These are phyloP conservation scores for Dicycla oo DNA, from an alignment of 2,888 invertebrate genomes.

Conservation along the genomic window DNA sequence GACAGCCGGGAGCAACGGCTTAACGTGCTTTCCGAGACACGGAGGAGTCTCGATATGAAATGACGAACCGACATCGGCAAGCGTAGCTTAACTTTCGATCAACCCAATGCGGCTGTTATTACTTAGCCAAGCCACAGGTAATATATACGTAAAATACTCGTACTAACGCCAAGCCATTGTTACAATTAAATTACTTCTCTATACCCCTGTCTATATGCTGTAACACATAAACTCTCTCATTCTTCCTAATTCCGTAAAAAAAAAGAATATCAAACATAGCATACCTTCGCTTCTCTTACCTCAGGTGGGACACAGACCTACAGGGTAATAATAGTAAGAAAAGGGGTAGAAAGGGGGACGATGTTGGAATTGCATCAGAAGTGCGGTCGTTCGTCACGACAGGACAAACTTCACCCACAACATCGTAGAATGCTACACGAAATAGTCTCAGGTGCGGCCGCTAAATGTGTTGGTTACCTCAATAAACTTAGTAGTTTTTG, in stretches of 20 bases:
- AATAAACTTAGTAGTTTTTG: not conserved
- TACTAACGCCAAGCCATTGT: too few relatives aligned
- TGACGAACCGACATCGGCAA: too few relatives aligned
- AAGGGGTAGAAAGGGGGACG: slow-evolving; percentile 7
- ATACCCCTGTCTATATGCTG: too few relatives aligned
- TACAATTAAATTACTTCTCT: too few relatives aligned
- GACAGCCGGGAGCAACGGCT: too few relatives aligned
- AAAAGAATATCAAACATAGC: not conserved
- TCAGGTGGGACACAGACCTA: not conserved
- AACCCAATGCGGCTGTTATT: too few relatives aligned
- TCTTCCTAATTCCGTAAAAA: not conserved
- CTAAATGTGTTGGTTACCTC: slow-evolving; percentile 10
- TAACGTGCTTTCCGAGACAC: too few relatives aligned
- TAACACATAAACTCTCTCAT: too few relatives aligned
- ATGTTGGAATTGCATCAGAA: slow-evolving; percentile 67
- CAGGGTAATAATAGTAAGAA: slow-evolving; percentile 13
- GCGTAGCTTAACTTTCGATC: too few relatives aligned
- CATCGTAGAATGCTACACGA: slow-evolving; percentile 48
- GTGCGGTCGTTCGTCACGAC: slow-evolving; percentile 66
- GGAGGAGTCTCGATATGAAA: too few relatives aligned
- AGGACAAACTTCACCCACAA: slow-evolving; percentile 56
- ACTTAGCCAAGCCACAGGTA: not conserved
- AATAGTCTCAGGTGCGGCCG: slow-evolving; percentile 65
- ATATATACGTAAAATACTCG: too few relatives aligned
- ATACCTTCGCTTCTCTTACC: not conserved